These are phyloP conservation scores for Cantharis lateralis DNA, from an alignment of 2,888 invertebrate species.

Conservation along the genomic window DNA sequence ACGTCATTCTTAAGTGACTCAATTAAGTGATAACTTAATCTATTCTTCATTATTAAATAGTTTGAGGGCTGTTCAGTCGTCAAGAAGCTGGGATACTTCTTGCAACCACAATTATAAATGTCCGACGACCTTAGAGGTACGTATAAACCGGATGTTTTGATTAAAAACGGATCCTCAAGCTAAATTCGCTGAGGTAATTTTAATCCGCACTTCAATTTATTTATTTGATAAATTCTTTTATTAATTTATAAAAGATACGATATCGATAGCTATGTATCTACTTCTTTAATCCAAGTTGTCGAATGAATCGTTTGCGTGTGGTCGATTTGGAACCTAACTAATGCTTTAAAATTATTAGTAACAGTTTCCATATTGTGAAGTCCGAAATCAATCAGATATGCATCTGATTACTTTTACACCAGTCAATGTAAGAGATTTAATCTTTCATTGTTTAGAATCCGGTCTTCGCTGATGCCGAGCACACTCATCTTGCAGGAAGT, in stretches of 20 bases:
- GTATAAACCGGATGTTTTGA: neutral
- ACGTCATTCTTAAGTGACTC: neutral
- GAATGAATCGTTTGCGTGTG: neutral
- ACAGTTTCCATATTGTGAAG: neutral
- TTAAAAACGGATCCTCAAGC: neutral
- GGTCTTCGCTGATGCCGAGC: constrained; percentile 11
- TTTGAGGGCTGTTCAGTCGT: neutral
- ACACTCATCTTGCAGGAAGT: neutral
- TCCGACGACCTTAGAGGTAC: neutral
- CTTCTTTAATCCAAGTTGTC: neutral
- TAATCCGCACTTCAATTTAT: neutral
- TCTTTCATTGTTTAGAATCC: constrained; percentile 17
- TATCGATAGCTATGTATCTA: neutral
- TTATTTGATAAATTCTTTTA: neutral
- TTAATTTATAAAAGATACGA: neutral
- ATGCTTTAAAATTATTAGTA: neutral
- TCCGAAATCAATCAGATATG: neutral
- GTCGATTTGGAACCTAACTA: neutral
- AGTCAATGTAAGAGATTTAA: constrained; percentile 10
- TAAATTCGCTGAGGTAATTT: neutral
- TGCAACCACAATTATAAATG: neutral
- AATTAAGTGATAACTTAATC: neutral
- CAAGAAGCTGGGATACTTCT: neutral
- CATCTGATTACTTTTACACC: neutral
- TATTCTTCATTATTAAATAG: neutral